Evolutionary conservation across 2,888 invertebrate genomes (phyloP).

Genomic region (Nasonovia ribisnigri): DNA sequence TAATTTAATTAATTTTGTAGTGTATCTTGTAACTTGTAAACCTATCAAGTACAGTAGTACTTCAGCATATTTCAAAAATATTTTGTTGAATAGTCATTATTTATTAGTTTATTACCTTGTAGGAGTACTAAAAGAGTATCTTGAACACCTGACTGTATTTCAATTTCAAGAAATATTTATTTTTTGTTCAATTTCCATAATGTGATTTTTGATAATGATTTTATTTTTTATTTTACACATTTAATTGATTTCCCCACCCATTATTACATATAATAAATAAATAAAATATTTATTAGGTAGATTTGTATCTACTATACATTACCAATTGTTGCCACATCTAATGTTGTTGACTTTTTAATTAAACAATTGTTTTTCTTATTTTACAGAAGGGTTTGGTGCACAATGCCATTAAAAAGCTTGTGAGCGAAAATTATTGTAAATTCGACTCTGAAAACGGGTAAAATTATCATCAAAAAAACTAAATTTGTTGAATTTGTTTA

Average conservation of each 20-base stretch:
- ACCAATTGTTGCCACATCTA: neutral
- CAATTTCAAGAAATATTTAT: neutral
- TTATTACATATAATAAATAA: neutral
- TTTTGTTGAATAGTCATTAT: neutral
- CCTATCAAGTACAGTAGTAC: neutral
- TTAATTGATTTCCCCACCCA: neutral
- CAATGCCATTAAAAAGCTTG: constrained; percentile 68
- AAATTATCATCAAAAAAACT: neutral
- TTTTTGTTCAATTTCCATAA: neutral
- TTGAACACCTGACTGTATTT: neutral
- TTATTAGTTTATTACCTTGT: neutral
- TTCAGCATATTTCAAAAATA: neutral
- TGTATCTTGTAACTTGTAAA: neutral
- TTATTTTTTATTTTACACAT: neutral
- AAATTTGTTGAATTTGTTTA: neutral
- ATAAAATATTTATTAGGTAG: neutral
- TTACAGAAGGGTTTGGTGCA: constrained; percentile 68
- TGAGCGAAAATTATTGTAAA: constrained; percentile 69
- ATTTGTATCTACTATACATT: neutral
- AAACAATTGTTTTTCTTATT: neutral
- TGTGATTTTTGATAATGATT: neutral
- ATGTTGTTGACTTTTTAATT: neutral
- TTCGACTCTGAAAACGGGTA: constrained; percentile 66
- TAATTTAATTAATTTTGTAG: neutral
- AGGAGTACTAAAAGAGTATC: neutral